Evolutionary conservation across 2,888 invertebrate genomes (phyloP), one percentile per base, ranked within the genome.

Genomic region (Blastobasis lacticolella): DNA sequence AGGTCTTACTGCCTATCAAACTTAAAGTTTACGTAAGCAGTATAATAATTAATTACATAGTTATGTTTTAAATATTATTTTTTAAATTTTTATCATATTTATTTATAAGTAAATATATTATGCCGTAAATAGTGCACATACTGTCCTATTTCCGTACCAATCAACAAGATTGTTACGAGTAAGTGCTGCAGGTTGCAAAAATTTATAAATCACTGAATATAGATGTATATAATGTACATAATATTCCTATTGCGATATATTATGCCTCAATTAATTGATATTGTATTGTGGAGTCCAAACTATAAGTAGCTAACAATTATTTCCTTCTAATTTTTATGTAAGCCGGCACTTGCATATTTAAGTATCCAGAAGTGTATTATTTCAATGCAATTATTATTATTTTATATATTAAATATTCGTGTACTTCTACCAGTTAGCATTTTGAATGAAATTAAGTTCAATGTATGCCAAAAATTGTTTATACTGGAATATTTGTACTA

Each of bases 391-490:
- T 73, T 66, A n/a, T n/a, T 42, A 42, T 62, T 40, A 67, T 69
- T 69, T 62, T 66, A 67, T 64, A 54, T 38, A 56, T 60, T 57
- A 55, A 60, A 55, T 63, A 52, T 56, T 53, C 52, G 57, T 57
- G 49, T 64, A 50, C 57, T 58, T 75, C 76, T 80, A 80, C 84
- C 86, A 79, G 75, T 75, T 69, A 68, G 84, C 85, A 84, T 85
- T 85, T 81, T 63, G 59, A 60, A 59, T 58, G 55, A 58, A 61
- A 59, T 54, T 50, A 52, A 5, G 46, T 50, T 44, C 49, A 52
- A 54, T 54, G 57, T 53, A 49, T 48, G 44, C 45, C 41, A 45
- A 48, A n/a, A 38, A 49, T 6, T 38, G n/a, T 36, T 49, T 49
- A 10, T 44, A 9, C 5, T 40, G 40, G 40, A 23, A 23, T 23